A percentile compares a stretch with the other conserved stretches of the same genome.
These are phyloP conservation scores for Rhinogobio ventralis DNA, from an alignment of 2,797 vertebrate genomes.

Conservation along the genomic window DNA sequence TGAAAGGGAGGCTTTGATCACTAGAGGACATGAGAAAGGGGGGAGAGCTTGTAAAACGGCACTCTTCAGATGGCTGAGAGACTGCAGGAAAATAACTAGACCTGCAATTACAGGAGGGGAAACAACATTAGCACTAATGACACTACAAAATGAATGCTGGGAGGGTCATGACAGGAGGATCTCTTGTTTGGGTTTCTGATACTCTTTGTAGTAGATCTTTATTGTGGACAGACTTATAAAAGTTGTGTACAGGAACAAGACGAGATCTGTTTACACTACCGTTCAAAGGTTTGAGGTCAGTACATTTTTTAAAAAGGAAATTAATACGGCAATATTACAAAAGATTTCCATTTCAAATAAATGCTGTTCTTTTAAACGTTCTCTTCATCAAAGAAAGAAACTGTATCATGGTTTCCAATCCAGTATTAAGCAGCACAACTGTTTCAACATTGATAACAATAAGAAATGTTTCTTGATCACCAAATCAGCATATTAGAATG, in stretches of 20 bases:
- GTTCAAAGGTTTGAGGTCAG: background rate
- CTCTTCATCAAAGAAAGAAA: background rate
- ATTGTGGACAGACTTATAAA: conserved; percentile 3
- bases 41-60: conserved; percentile 76
- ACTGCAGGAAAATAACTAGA: conserved; percentile 64
- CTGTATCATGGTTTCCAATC: no score
- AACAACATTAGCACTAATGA: conserved; percentile 59
- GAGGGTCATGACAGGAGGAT: conserved; percentile 45
- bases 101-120: conserved; percentile 65
- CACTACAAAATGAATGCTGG: conserved; percentile 48
- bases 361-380: background rate
- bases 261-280: conserved; percentile 10
- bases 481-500: background rate
- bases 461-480: background rate
- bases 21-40: conserved; percentile 65
- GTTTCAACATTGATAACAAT: background rate
- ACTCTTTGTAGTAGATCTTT: conserved; percentile 26
- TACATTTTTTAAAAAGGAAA: background rate
- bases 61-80: conserved; percentile 69
- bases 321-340: background rate
- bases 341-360: background rate
- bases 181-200: conserved; percentile 22
- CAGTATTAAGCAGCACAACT: background rate
- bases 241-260: background rate
- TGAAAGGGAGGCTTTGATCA: conserved; percentile 81